Evolutionary conservation across 2,797 vertebrate genomes (phyloP), one percentile per base, ranked within the genome.

Genomic region (Sebastes goodei): DNA sequence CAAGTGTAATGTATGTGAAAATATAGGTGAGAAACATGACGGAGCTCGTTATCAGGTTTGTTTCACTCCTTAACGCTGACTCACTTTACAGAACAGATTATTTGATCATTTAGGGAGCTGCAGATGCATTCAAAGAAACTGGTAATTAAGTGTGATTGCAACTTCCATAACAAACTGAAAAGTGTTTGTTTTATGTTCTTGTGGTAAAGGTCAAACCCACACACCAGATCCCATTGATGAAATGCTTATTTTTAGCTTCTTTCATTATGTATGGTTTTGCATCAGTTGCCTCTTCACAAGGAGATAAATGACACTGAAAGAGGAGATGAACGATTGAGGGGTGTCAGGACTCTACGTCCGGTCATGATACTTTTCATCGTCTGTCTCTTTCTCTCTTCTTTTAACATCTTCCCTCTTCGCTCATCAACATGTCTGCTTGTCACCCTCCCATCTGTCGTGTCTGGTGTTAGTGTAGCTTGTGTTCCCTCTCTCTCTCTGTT

Each of bases 371-470:
- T 61, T 71, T 21, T 4, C 15, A 15, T 57, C 15, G 0, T 70
- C 77, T 62, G 10, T 53, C 30, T 21, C 33, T 64, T 49, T 55
- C 63, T 30, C 27, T 42, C 10, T 29, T 35, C 52, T 33, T 27
- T 56, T 86, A 76, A 65, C 88, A 71, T 80, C 66, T 85, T 67
- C 74, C 32, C 69, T 71, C 8, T n/a, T 52, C 67, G 67, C 81
- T 88, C 79, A 65, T 83, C 84, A 79, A 57, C 74, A 49, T 75
- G 80, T 79, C 82, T 63, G 60, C 81, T 75, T 25, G 63, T 84
- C 83, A 74, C 21, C 73, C 49, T 83, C 78, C 79, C 86, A 80
- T 86, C 86, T 88, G 88, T 76, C 11, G 42, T 14, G 25, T 52
- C 42, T 38, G 55, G 29, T 52, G 30, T 38, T n/a, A 21, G 8